Percentiles rank a stretch among this genome's conserved stretches.
phyloP scores from a whole-genome alignment of 2,113 vertebrate species.

The Pollachius pollachius region DNA sequence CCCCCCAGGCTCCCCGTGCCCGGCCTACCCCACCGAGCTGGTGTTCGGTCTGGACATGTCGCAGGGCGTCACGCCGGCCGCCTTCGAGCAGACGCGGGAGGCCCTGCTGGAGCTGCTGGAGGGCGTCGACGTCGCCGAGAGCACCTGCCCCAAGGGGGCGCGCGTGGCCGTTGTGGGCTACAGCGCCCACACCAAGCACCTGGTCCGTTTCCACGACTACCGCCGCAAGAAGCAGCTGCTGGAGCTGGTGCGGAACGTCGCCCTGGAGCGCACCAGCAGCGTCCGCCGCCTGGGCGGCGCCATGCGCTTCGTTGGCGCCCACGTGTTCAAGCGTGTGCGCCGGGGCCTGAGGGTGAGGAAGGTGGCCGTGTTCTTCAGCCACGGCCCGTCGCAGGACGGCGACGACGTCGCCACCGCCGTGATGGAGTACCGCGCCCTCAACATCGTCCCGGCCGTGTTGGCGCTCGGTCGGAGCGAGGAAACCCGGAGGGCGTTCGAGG shows the following conservation, averaged over 20 bases:
- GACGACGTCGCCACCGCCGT: constrained; percentile 68
- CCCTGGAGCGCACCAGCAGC: constrained; percentile 66
- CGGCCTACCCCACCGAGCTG: constrained; percentile 82
- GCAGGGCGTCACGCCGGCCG: constrained; percentile 57
- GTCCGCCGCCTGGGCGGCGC: constrained; percentile 73
- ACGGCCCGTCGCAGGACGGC: constrained; percentile 55
- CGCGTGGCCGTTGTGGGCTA: constrained; percentile 80
- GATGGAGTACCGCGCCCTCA: constrained; percentile 77
- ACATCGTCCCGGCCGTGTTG: constrained; percentile 74
- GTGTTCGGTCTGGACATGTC: constrained; percentile 87
- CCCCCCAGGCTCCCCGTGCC: constrained; percentile 68
- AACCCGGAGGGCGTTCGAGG: constrained; percentile 70
- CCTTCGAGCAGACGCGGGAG: constrained; percentile 80
- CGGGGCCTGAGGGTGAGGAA: constrained; percentile 77
- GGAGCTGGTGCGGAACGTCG: constrained; percentile 68
- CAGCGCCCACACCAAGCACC: constrained; percentile 67
- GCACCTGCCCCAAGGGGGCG: constrained; percentile 81
- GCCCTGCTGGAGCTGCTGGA: constrained; percentile 73
- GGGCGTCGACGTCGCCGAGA: constrained; percentile 73
- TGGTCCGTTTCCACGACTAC: constrained; percentile 83
- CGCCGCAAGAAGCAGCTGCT: constrained; percentile 62
- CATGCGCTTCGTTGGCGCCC: constrained; percentile 84
- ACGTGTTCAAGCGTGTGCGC: constrained; percentile 80
- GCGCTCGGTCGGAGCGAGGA: constrained; percentile 68
- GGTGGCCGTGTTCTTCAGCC: constrained; percentile 80